Evolutionary conservation across 2,113 vertebrate species (phyloP).

Genomic region (Anguilla rostrata): DNA sequence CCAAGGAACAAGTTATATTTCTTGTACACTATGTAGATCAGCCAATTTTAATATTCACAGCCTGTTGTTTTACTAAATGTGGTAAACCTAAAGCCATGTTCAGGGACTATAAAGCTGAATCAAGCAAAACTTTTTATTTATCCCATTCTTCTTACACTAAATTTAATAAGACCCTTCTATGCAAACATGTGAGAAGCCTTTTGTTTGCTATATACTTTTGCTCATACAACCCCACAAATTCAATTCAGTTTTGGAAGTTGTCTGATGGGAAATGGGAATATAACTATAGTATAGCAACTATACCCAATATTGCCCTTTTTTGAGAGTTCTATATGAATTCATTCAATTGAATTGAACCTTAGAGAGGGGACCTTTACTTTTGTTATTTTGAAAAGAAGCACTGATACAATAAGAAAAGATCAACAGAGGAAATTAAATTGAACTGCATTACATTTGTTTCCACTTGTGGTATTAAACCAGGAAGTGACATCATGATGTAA

Average conservation of each 20-base stretch:
- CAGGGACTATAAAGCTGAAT: background rate
- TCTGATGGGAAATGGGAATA: background rate
- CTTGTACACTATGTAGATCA: background rate
- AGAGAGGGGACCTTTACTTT: background rate
- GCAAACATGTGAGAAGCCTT: background rate
- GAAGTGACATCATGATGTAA: background rate
- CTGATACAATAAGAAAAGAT: background rate
- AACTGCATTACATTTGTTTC: background rate
- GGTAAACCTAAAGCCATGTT: background rate
- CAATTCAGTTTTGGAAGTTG: background rate
- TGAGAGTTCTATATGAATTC: no score
- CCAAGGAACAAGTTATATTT: no score
- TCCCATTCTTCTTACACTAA: background rate
- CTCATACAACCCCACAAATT: background rate
- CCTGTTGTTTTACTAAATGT: background rate
- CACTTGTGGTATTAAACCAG: background rate
- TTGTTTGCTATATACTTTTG: background rate
- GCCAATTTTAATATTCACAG: background rate
- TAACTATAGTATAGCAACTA: background rate
- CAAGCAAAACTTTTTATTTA: background rate
- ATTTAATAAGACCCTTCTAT: background rate
- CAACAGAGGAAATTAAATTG: background rate
- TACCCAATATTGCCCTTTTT: no score
- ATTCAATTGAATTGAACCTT: no score
- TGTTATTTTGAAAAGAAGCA: background rate